Base-by-base conservation (phyloP, 2,113 vertebrate genomes). In the Fulmarus glacialis region DNA sequence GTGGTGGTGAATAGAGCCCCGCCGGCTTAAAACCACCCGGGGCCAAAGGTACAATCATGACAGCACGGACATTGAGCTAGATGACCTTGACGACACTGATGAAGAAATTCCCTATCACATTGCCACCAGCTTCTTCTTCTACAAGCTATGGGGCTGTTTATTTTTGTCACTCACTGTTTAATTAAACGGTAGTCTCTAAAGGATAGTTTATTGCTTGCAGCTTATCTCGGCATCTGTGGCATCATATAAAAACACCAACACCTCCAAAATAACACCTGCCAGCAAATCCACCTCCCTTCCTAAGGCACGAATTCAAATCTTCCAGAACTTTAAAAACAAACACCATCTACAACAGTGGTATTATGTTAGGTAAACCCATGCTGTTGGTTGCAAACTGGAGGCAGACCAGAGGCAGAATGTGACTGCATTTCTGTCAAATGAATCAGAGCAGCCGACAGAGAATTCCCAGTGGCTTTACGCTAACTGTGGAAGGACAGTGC, bases 181-280 rank as follows among this genome's bases (percentile, higher is more conserved):
- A 96, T 97, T 95, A 95, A 94, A 78, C 20, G 20, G 52, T 72
- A 75, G 30, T 75, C 94, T 79, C 95, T 66, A 1, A 2, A 87
- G 92, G 89, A 60, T n/a, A 68, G 34, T 67, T 94, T 84, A 93
- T 75, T 92, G 72, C 89, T 75, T 82, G 80, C 0, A 23, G 89
- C 60, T 94, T 84, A 87, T 60, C 80, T 89, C 8, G 4, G 83
- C 89, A 87, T 87, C 86, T 96, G 77, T 34, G 52, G 48, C 70
- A 73, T 64, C 23, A 52, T 17, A 79, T 6, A 72, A 90, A 91
- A 93, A 52, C 43, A 90, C 27, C 86, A 82, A 63, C 67, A 73
- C 42, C 40, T 92, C 83, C 60, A 86, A 95, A 94, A 50, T 26
- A 92, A 81, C 34, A 78, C 63, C 88, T 90, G 86, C 43, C 72